Conservation (phyloP, 2,797 vertebrate species). For the Pelochelys cantorii region DNA sequence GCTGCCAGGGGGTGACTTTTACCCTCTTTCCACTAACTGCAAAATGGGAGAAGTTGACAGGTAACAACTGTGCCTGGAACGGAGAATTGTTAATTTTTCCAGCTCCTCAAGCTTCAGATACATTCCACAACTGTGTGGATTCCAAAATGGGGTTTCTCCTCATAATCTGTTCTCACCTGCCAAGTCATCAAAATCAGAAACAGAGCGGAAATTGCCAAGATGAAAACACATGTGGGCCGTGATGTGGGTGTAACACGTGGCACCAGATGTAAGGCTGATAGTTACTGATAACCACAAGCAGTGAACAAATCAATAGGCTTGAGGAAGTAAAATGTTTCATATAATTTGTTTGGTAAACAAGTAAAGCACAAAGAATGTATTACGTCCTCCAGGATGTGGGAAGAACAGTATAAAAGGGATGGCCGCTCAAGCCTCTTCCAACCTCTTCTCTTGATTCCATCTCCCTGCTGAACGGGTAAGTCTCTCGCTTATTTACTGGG, state of each 20-base stretch:
- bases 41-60: too few species aligned
- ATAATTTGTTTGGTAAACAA: conserved; percentile 23
- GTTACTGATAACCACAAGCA: background rate
- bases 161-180: too few species aligned
- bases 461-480: conserved; percentile 12
- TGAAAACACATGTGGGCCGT: background rate
- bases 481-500: background rate
- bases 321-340: conserved; percentile 25
- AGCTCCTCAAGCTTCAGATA: too few species aligned
- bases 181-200: too few species aligned
- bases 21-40: too few species aligned
- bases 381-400: background rate
- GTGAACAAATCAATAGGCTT: conserved; percentile 38
- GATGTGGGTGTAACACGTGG: background rate
- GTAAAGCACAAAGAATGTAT: background rate
- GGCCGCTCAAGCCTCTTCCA: accelerated
- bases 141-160: too few species aligned
- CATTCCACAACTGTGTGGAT: too few species aligned
- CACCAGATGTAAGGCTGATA: background rate
- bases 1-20: too few species aligned
- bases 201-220: background rate
- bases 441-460: background rate
- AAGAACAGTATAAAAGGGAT: conserved; percentile 40
- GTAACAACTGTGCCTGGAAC: too few species aligned
- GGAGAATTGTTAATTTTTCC: too few species aligned